Evolutionary conservation across 2,888 invertebrate species (phyloP).

Genomic region (Athrips mouffetella): DNA sequence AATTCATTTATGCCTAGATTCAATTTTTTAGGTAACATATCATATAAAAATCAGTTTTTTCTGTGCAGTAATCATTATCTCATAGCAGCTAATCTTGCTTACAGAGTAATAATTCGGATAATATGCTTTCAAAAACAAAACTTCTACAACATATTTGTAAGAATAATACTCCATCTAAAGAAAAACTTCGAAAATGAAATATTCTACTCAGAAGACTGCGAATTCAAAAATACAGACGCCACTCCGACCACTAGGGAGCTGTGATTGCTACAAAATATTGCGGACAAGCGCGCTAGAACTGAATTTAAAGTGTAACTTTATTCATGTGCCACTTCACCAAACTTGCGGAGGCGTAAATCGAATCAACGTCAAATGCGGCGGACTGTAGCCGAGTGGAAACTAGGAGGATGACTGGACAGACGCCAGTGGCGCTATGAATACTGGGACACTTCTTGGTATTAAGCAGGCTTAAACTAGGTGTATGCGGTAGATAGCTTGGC

Average conservation of each 20-base stretch:
- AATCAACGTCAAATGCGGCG: constrained; percentile 63
- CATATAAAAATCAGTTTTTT: too few species aligned
- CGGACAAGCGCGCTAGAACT: constrained; percentile 40
- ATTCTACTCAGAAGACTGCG: not conserved
- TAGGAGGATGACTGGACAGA: not conserved
- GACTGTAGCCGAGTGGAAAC: too few species aligned
- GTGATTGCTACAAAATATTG: constrained; percentile 43
- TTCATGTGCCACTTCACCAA: constrained; percentile 51
- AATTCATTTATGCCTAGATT: too few species aligned
- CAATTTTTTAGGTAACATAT: too few species aligned
- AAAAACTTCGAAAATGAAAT: not conserved
- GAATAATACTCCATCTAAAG: too few species aligned
- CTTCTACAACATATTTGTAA: too few species aligned
- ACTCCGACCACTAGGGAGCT: constrained; percentile 19
- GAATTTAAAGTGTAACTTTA: constrained; percentile 57
- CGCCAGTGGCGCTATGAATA: not conserved
- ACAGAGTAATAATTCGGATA: too few species aligned
- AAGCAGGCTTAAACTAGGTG: not conserved
- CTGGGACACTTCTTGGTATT: not conserved
- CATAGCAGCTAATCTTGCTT: too few species aligned
- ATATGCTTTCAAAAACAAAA: too few species aligned
- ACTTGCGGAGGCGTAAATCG: constrained; percentile 54
- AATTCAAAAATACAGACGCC: not conserved
- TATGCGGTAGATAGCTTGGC: not conserved
- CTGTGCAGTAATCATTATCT: too few species aligned